A percentile compares a stretch with the other conserved stretches of the same genome.
Conservation (phyloP, 1,140 invertebrate genomes). For the Aphis craccivora region DNA sequence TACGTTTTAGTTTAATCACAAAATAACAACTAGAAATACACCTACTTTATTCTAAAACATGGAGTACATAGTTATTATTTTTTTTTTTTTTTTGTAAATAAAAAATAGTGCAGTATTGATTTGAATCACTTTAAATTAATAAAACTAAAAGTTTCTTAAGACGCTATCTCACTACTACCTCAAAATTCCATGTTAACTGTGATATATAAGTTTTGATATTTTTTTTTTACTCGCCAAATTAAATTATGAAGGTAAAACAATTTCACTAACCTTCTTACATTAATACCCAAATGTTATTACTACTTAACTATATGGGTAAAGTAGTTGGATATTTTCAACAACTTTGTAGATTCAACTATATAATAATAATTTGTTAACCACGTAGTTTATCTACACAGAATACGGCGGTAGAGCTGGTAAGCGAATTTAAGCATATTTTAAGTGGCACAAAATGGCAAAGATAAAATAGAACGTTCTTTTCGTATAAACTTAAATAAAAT, state of each 20-base stretch:
- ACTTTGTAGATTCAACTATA: background rate
- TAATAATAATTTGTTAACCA: background rate
- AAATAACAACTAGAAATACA: background rate
- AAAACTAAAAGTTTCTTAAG: background rate
- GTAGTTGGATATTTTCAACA: background rate
- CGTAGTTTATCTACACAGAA: too few relatives aligned
- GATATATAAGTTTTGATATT: background rate
- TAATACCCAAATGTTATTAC: background rate
- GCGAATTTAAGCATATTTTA: background rate
- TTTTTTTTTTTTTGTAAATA: background rate
- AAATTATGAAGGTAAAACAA: background rate
- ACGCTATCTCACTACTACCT: background rate
- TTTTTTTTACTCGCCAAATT: background rate
- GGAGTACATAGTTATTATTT: too few relatives aligned
- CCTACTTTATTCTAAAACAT: background rate
- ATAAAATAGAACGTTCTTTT: background rate
- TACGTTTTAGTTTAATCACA: background rate
- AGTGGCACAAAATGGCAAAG: background rate
- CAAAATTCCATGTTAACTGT: background rate
- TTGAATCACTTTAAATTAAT: background rate
- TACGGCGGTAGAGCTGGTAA: rapidly evolving
- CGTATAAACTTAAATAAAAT: background rate
- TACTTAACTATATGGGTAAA: background rate
- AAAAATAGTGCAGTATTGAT: background rate
- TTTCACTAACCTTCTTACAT: background rate